These are phyloP conservation scores for Centropristis striata DNA, from an alignment of 2,113 vertebrate species.

Conservation along the genomic window DNA sequence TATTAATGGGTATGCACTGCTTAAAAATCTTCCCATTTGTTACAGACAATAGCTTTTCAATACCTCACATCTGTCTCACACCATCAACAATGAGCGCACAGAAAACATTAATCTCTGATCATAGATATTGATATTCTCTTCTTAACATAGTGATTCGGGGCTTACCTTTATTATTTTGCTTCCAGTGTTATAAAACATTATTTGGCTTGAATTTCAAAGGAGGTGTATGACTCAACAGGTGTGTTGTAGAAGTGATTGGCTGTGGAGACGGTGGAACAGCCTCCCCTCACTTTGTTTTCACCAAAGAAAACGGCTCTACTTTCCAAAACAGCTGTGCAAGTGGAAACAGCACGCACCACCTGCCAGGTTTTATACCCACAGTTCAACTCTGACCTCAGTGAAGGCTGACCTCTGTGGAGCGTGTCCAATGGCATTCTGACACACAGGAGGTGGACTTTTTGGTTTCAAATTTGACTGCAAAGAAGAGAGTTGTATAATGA, in stretches of 20 bases:
- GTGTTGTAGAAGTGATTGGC: background rate
- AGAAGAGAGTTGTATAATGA: background rate
- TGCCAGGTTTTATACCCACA: constrained; percentile 30
- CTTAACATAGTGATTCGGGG: too few relatives aligned
- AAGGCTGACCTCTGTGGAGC: background rate
- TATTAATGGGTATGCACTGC: too few relatives aligned
- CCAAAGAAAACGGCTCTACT: background rate
- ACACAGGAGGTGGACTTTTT: background rate
- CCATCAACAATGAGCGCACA: too few relatives aligned
- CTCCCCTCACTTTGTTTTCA: background rate
- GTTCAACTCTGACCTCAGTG: constrained; percentile 29
- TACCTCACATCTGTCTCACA: too few relatives aligned
- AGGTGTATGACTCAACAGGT: background rate
- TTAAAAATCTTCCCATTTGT: too few relatives aligned
- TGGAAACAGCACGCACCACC: constrained; percentile 33
- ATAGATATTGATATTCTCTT: too few relatives aligned
- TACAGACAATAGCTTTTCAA: too few relatives aligned
- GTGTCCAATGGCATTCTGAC: background rate
- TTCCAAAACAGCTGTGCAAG: constrained; percentile 32
- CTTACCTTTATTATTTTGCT: background rate
- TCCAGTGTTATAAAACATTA: too few relatives aligned
- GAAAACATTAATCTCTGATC: too few relatives aligned
- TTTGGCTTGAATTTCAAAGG: constrained; percentile 1
- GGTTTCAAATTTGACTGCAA: background rate
- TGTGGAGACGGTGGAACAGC: background rate